Percentiles rank a stretch among this genome's conserved stretches.
Conservation (phyloP, 1,140 invertebrate species). For the Eurosta solidaginis region DNA sequence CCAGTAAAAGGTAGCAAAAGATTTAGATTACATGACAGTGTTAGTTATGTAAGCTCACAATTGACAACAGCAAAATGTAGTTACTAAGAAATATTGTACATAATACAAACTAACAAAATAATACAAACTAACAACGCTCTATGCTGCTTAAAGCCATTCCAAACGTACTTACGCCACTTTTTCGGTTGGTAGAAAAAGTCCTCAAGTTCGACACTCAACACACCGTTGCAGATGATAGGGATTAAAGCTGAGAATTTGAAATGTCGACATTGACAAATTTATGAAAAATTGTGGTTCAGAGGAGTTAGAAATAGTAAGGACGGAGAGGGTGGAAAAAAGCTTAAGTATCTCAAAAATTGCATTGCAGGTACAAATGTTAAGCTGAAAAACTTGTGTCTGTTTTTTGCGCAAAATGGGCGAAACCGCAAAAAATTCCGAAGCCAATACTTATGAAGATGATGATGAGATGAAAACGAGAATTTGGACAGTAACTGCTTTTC, state of each 20-base stretch:
- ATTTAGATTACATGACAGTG: neutral
- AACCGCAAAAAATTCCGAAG: neutral
- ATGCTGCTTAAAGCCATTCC: neutral
- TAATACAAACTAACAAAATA: neutral
- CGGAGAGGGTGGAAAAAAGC: neutral
- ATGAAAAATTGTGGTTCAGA: neutral
- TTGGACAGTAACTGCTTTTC: neutral
- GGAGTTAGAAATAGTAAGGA: neutral
- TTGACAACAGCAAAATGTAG: neutral
- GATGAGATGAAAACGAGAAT: neutral
- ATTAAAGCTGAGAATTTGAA: neutral
- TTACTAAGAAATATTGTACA: neutral
- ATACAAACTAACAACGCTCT: neutral
- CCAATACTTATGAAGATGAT: neutral
- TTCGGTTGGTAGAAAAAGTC: neutral
- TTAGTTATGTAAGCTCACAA: neutral
- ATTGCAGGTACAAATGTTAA: neutral
- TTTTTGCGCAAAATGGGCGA: neutral
- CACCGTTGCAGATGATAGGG: constrained; percentile 3
- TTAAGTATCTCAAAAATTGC: neutral
- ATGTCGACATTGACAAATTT: constrained; percentile 11
- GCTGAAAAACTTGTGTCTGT: neutral
- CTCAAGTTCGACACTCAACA: constrained; percentile 24
- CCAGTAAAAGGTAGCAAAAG: neutral
- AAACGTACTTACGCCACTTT: constrained; percentile 18